Base-by-base conservation (phyloP, 1,140 invertebrate genomes). In the Drosophila fuyamai region DNA sequence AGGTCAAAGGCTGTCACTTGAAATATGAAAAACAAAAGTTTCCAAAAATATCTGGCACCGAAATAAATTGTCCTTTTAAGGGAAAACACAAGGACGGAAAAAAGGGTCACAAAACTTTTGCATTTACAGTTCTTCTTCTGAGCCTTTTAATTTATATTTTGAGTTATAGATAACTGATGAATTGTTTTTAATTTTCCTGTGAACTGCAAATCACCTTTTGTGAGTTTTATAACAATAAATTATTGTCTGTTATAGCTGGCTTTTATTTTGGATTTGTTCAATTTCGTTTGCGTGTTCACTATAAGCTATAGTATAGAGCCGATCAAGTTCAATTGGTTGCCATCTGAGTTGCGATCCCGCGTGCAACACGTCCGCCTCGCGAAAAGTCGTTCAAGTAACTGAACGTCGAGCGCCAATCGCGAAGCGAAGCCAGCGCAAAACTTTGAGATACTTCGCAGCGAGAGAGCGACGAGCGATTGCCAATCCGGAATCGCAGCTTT, bases 311-410 rank as follows among this genome's bases (percentile, higher is more conserved):
- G 65, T 72, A 72, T 72, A 72, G 68, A 72, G 68, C 68, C 68
- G 68, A 72, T 72, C 68, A 71, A 72, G 68, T 72, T 72, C 68
- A 72, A 72, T 72, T 72, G 68, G 68, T 71, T 72, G 73, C 73
- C 73, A 76, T 76, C 72, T 67, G 73, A 76, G 73, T 48, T 54
- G 54, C 16, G 32, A 44, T 56, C 16, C 51, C 53, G 56, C 47
- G 50, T 71, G 66, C 62, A 79, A 76, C 83, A 81, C 88, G 89
- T 91, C 78, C 81, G 88, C 71, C 73, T 91, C 88, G 88, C 84
- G 73, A 81, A 85, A 91, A 90, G 81, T 91, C 89, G 80, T 81
- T 84, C 55, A 73, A 90, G 84, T 91, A 81, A 91, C 88, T 91
- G 62, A 88, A 79, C 47, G 61, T 5, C 65, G 27, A 66, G 47